Conservation (phyloP, 2,888 invertebrate genomes). For the Melinopterus prodromus region DNA sequence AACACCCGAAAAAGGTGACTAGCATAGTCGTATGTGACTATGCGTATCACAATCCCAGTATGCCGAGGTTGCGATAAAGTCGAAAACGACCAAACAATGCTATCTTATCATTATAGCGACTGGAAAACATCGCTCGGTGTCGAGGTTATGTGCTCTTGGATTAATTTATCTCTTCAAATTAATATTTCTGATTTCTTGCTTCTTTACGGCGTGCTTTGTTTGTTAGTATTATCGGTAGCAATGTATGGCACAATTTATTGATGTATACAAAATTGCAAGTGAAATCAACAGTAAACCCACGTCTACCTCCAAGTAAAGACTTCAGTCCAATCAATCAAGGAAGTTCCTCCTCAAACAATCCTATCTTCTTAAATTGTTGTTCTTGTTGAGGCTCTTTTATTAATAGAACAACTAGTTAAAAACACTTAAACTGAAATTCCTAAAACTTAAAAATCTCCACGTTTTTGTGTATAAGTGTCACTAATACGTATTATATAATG, state of each 20-base stretch:
- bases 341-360: too few relatives aligned
- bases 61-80: background rate
- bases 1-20: background rate
- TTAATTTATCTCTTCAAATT: background rate
- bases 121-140: background rate
- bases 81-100: background rate
- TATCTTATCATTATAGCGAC: background rate
- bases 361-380: too few relatives aligned
- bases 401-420: too few relatives aligned
- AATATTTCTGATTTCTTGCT: background rate
- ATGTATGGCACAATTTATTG: background rate
- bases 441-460: too few relatives aligned
- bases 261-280: background rate
- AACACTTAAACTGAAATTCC: too few relatives aligned
- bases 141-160: background rate
- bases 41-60: background rate
- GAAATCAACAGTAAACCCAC: too few relatives aligned
- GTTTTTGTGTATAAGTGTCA: too few relatives aligned
- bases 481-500: too few relatives aligned
- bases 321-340: too few relatives aligned
- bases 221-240: background rate
- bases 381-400: too few relatives aligned
- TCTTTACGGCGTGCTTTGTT: background rate
- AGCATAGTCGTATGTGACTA: background rate
- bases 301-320: too few relatives aligned